Base-by-base conservation (phyloP, 2,113 vertebrate species). In the Calypte anna region DNA sequence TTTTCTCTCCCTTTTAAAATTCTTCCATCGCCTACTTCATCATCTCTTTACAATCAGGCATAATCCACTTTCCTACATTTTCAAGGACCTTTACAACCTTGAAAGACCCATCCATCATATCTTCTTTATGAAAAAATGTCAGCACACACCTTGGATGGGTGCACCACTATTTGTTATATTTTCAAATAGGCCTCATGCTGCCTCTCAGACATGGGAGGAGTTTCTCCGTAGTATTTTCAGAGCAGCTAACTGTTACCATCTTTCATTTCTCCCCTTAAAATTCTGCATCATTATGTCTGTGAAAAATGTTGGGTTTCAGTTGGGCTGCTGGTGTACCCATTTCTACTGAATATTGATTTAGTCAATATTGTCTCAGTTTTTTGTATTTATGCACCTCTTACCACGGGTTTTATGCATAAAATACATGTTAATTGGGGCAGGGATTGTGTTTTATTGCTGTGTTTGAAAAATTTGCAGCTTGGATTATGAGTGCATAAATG, bases 201-300 rank as follows among this genome's bases (percentile, higher is more conserved):
- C 38, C 13, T 73, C 59, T 90, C 68, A 76, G 43, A 66, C 22
- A 62, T 70, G n/a, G 90, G 79, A 95, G 85, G 82, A 93, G 46
- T 77, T 91, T 85, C 40, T 80, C 70, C 76, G 90, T 85, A 94
- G 90, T 79, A 79, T 91, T 87, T 90, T 93, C 70, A 73, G 55
- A 82, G 27, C 27, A 33, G 18, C 9, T 73, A 86, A 51, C 53
- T 82, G n/a, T 64, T 64, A 36, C 6, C 10, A 58, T 89, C 82
- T 74, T 86, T 95, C 40, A 86, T 73, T 4, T 54, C 27, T 66
- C 10, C 15, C 20, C 12, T 80, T 91, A 74, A 88, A 94, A 88
- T 80, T 91, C 30, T 90, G 12, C 20, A 62, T 73, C 36, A 33
- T 22, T 4, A 55, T 58, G 22, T 24, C 28, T 73, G 24, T 50